These are phyloP conservation scores for Leptobrachium leishanense DNA, from an alignment of 2,113 vertebrate species.

Conservation along the genomic window DNA sequence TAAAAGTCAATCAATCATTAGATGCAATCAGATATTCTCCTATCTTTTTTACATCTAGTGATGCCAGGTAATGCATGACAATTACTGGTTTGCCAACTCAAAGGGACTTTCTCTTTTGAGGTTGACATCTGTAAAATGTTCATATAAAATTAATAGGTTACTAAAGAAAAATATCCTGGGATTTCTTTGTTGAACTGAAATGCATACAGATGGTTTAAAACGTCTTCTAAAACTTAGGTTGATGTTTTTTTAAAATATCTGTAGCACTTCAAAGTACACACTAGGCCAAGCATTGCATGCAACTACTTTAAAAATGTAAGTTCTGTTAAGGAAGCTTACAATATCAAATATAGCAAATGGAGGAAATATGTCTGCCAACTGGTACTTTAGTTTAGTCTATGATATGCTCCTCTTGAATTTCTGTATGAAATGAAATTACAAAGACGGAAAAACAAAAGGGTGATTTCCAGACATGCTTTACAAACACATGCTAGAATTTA, in stretches of 20 bases:
- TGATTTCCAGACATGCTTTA: constrained; percentile 35
- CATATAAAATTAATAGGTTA: constrained; percentile 1
- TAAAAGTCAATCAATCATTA: constrained; percentile 27
- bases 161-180: neutral
- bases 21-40: neutral
- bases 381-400: constrained; percentile 46
- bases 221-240: neutral
- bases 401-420: constrained; percentile 42
- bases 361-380: constrained; percentile 45
- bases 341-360: constrained; percentile 20
- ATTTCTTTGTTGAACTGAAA: neutral
- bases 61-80: neutral
- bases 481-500: constrained; percentile 17
- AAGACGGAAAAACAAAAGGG: constrained; percentile 44
- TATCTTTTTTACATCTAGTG: constrained; percentile 22
- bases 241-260: constrained; percentile 2
- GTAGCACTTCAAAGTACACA: constrained; percentile 15
- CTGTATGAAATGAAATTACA: constrained; percentile 44
- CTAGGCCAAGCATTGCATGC: constrained; percentile 7
- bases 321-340: constrained; percentile 12
- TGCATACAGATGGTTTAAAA: constrained; percentile 3
- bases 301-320: constrained; percentile 12
- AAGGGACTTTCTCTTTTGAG: neutral
- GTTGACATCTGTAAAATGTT: neutral
- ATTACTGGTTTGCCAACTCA: neutral